Base-by-base conservation (phyloP, 2,113 vertebrate species). In the Mungos mungo region DNA sequence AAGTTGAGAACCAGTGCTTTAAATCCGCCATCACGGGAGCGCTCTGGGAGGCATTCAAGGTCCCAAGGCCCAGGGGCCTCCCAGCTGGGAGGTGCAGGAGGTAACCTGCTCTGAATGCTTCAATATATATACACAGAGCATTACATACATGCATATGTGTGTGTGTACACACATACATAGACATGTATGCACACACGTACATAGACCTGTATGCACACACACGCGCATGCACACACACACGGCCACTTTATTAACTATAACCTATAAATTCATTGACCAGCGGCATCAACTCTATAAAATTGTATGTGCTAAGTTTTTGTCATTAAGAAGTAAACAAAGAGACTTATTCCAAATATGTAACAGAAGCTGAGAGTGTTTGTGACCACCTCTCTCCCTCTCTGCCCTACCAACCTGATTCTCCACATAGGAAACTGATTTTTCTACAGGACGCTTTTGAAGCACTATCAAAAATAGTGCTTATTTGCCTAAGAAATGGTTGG, bases 291-390 rank as follows among this genome's bases (percentile, higher is more conserved):
- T 38, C 29, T 85, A 25, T n/a, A 35, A 14, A 47, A 76, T 33
- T 79, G 38, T 92, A 60, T 71, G 25, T 6, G 41, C 13, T n/a
- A 18, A 47, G 7, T 77, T 90, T 80, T 89, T 96, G 38, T 86
- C 33, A 27, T 33, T 81, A 94, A 21, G 19, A 81, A 16, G 4
- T 66, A 54, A 90, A 86, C 31, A 69, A 66, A 54, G 10, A 91
- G 33, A 35, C 12, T 71, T 76, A 4, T 60, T 91, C 38, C 27
- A 86, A 90, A 60, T 3, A 33, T 16, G 33, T 38, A n/a, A 41
- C 31, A 63, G 90, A 88, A 54, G 47, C 76, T 38, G 33, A 69
- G 68, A 71, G 18, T 52, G 33, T 60, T 68, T 27, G 29, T 63
- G 38, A 92, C 33, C 0, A 21, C 41, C 41, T 65, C 47, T 83